Base-by-base conservation (phyloP, 2,888 invertebrate genomes). In the Micoletzkya japonica region DNA sequence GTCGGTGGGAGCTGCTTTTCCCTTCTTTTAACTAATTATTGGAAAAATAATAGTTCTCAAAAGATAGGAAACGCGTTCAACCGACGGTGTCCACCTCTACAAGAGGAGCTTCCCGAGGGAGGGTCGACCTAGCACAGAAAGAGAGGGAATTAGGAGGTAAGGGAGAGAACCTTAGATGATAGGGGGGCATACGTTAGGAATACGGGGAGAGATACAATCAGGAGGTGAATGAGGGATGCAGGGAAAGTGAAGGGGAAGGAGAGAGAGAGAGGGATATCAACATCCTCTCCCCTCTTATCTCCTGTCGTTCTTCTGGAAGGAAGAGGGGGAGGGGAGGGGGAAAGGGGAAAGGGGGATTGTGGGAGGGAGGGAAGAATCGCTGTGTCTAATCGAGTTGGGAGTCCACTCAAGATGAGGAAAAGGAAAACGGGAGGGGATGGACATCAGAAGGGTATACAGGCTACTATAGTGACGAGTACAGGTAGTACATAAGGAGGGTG, bases 241-340 rank as follows among this genome's bases (percentile, higher is more conserved):
- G 44, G 44, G 44, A 20, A 44, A 20, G 44, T 3, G 60, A 30
- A 26, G 50, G 24, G 32, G 24, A 44, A 14, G 44, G 44, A 20
- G 44, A 20, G 44, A 44, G 44, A 44, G 26, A 50, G 63, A 63
- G 37, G 39, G 63, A 50, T 63, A 50, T 50, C 49, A 32, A 49
- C 52, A 52, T 24, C 39, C 30, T 24, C 59, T 4, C 37, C 10
- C 36, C 4, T 24, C 24, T 36, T 39, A 10, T 39, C 39, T 39
- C 17, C 39, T 39, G 7, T 39, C 39, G 30, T 34, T 57, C 57
- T 57, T 28, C 28, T 39, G 37, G 28, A 39, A 39, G 26, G 59
- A 57, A 28, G 20, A n/a, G 17, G 4, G 34, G 32, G 57, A 32
- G 32, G 50, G 26, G 49, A 26, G 14, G 39, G 44, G 44, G 32